Evolutionary conservation across 2,113 vertebrate species (phyloP).

Genomic region (Ophthalmotilapia sp.): DNA sequence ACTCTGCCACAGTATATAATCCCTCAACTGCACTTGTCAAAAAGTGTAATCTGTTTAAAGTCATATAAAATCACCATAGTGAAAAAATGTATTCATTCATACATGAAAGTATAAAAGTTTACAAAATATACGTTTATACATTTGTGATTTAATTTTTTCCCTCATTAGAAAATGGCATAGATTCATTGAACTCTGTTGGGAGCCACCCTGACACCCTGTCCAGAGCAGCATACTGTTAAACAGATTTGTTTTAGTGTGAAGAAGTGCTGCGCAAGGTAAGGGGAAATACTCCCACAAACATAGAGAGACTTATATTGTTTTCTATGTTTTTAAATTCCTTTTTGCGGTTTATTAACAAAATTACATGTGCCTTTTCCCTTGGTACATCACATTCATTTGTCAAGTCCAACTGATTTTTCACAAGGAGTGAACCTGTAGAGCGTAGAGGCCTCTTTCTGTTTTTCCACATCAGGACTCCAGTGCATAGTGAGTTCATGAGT

Average conservation of each 20-base stretch:
- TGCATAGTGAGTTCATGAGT: neutral
- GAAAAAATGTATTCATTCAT: neutral
- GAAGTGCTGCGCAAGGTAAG: neutral
- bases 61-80: neutral
- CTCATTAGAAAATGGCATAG: neutral
- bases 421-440: neutral
- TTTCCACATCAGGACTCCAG: neutral
- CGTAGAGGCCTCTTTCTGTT: neutral
- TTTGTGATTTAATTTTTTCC: neutral
- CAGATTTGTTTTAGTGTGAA: neutral
- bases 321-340: neutral
- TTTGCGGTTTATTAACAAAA: neutral
- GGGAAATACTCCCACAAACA: neutral
- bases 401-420: neutral
- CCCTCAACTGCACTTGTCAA: neutral
- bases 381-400: neutral
- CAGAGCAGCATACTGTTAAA: neutral
- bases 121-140: neutral
- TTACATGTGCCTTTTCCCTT: neutral
- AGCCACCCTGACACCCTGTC: neutral
- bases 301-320: neutral
- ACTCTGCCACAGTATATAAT: neutral
- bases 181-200: neutral
- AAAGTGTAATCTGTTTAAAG: neutral
- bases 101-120: neutral